Evolutionary conservation across 2,797 vertebrate species (phyloP).

Genomic region (Coregonus sp.): DNA sequence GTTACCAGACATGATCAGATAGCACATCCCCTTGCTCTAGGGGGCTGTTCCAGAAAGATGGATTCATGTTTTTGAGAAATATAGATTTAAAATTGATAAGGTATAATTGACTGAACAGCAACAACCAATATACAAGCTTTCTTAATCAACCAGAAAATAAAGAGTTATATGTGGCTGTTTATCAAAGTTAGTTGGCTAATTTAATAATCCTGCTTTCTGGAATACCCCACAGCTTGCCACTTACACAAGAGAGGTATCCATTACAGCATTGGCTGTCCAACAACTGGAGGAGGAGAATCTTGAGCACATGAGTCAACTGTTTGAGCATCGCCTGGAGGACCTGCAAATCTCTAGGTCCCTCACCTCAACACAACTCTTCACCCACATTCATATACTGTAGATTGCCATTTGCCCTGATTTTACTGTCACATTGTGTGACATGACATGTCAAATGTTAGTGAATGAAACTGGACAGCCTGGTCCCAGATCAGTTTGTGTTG

Average conservation of each 20-base stretch:
- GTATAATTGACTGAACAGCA: no score
- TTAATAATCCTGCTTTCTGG: neutral
- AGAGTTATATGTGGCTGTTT: no score
- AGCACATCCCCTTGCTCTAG: no score
- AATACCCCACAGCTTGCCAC: constrained; percentile 32
- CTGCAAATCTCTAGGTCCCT: constrained; percentile 71
- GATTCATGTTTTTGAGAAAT: no score
- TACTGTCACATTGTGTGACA: neutral
- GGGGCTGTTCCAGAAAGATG: no score
- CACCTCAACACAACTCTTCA: neutral
- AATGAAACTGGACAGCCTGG: neutral
- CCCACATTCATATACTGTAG: neutral
- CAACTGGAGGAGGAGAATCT: constrained; percentile 80
- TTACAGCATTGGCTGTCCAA: constrained; percentile 66
- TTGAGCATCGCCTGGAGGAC: constrained; percentile 66
- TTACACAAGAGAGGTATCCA: constrained; percentile 67
- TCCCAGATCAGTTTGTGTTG: neutral
- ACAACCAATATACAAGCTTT: no score
- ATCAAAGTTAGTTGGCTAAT: no score
- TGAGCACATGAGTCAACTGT: constrained; percentile 61
- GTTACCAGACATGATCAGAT: no score
- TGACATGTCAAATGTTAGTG: neutral
- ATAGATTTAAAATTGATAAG: no score
- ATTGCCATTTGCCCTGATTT: neutral
- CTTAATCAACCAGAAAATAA: no score